Evolutionary conservation across 1,140 invertebrate genomes (phyloP), one percentile per base, ranked within the genome.

Genomic region (Drosophila biarmipes): DNA sequence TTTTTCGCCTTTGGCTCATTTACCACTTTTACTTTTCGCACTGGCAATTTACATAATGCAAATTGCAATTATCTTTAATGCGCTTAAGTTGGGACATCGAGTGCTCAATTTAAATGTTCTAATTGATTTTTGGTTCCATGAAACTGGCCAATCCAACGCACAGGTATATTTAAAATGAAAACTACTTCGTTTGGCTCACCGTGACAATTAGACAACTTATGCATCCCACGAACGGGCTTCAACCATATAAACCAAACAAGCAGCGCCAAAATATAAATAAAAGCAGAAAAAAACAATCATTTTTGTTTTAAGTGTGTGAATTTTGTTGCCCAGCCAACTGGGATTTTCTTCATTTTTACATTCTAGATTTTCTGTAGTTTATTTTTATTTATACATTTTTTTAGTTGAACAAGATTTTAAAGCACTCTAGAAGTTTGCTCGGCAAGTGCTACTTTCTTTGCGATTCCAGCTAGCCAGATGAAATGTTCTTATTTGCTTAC

Each of bases 1-100:
- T 24, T 52, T 42, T 52, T 68, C 68, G 48, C 46, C 37, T 34
- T n/a, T 51, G 53, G 51, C 14, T 24, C 12, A 38, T 48, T 49
- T 34, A 2, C 10, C 21, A 51, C 29, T 58, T 53, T 73, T 66
- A 42, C 46, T 73, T 68, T 67, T 42, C 24, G 0, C 19, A 31
- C 45, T 37, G 57, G n/a, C 58, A 53, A 76, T 76, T 76, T 77
- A 67, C 72, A 76, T 75, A 75, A 75, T 75, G 58, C 37, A 77
- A 77, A 72, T 69, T 78, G 51, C 74, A 78, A 78, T 78, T 78
- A 78, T 78, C 45, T 63, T 77, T 71, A 78, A 78, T 78, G 74
- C 56, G 74, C 74, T 77, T 77, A 76, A 55, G 29, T 42, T 40
- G 35, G 24, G 24, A 14, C 34, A 24, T n/a, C 21, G 15, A 34